Percentiles rank a stretch among this genome's conserved stretches.
These are phyloP conservation scores for Tetramorium simillimum DNA, from an alignment of 1,140 invertebrate species.

Conservation along the genomic window DNA sequence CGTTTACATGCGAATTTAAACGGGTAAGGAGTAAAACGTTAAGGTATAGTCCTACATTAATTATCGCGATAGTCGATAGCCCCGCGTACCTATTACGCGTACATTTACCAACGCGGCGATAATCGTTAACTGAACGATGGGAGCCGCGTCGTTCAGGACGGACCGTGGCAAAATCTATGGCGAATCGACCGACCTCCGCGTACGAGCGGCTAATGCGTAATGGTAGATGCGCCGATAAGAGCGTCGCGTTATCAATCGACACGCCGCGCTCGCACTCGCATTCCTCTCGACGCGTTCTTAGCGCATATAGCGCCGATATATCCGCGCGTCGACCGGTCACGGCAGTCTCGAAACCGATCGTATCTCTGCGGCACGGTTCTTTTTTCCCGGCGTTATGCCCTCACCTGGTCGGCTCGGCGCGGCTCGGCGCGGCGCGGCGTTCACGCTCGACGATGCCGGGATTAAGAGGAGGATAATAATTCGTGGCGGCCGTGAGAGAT, in stretches of 20 bases:
- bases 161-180: conserved; percentile 28
- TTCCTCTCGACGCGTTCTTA: conserved; percentile 70
- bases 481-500: conserved; percentile 69
- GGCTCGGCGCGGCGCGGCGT: not conserved
- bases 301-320: conserved; percentile 59
- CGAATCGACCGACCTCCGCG: not conserved
- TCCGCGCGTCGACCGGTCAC: conserved; percentile 8
- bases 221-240: conserved; percentile 59
- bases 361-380: conserved; percentile 55
- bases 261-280: conserved; percentile 64
- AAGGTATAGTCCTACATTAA: not conserved
- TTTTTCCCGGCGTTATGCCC: conserved; percentile 39
- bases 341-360: conserved; percentile 44
- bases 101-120: not conserved
- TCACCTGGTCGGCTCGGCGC: conserved; percentile 7
- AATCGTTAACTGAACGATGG: conserved; percentile 10
- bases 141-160: not conserved
- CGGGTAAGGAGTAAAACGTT: not conserved
- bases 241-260: conserved; percentile 68
- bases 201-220: not conserved
- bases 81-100: not conserved
- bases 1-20: not conserved
- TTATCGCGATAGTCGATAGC: not conserved
- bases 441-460: conserved; percentile 37
- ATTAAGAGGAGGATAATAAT: conserved; percentile 75